Base-by-base conservation (phyloP, 2,888 invertebrate genomes). In the Eubasilissa splendida region DNA sequence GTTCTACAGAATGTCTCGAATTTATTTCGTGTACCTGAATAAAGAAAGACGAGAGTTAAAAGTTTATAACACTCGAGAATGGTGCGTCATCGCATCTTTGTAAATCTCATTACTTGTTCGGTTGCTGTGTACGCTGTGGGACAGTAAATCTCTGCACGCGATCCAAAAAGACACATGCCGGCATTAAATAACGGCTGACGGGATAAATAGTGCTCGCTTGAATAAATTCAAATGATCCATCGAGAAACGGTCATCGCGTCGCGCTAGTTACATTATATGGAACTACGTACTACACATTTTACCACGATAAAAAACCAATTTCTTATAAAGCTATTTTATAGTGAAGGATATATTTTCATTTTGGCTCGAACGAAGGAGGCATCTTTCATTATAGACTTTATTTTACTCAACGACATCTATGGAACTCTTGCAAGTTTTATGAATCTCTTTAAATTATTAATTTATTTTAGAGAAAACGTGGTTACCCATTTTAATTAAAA, bases 141-240 rank as follows among this genome's bases (percentile, higher is more conserved):
- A 42, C 12, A 68, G 66, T 77, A 70, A 77, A 77, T 77, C 77
- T 70, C 53, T 50, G 33, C 70, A 50, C 50, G 59, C 42, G 68
- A 70, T 58, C 77, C 33, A 56, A 77, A 59, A 31, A 59, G 77
- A 70, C 59, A n/a, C 59, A 58, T 7, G 42, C 42, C 7, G 42
- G 42, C 42, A 2, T 42, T 42, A 59, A 77, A 31, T 70, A 70
- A 68, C 68, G 60, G 56, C 70, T 59, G 50, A 33, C 22, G 33
- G 52, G 68, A 58, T 58, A 68, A 56, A 54, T 50, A 65, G 42
- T 59, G 50, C 52, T 58, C 52, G 33, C 9, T 54, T 4, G 50
- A 70, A 68, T 58, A 56, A 77, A 77, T 68, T 77, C 66, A 52
- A 70, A 58, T 70, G 70, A 50, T 70, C 59, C 70, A 58, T 70